phyloP scores from a whole-genome alignment of 1,140 invertebrate genomes.

The Hylaeus anthracinus region DNA sequence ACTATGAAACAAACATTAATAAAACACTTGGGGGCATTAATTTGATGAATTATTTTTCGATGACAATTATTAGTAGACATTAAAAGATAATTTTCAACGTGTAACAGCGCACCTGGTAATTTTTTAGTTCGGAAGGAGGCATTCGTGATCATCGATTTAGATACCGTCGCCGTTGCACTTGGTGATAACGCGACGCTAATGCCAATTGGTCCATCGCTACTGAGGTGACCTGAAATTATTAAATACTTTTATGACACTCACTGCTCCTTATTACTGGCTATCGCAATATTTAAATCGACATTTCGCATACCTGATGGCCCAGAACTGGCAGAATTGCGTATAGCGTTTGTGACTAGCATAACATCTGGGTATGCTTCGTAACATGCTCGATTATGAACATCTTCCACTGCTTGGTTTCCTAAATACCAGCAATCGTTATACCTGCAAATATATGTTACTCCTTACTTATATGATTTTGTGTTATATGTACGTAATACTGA shows the following conservation, averaged over 20 bases:
- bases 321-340: constrained; percentile 91
- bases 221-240: constrained; percentile 83
- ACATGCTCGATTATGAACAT: constrained; percentile 91
- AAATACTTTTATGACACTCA: background rate
- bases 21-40: background rate
- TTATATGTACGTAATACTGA: no score
- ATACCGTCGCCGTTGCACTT: constrained; percentile 89
- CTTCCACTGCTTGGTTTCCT: constrained; percentile 90
- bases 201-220: constrained; percentile 88
- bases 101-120: constrained; percentile 87
- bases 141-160: constrained; percentile 97
- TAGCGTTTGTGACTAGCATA: constrained; percentile 93
- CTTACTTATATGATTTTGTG: constrained; percentile 1
- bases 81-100: background rate
- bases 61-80: constrained; percentile 22
- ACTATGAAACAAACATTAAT: background rate
- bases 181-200: constrained; percentile 90
- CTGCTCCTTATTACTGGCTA: background rate
- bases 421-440: constrained; percentile 89
- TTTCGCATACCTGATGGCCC: constrained; percentile 83
- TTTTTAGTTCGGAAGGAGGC: constrained; percentile 98
- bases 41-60: background rate
- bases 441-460: constrained; percentile 63
- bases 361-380: constrained; percentile 94
- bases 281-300: background rate